phyloP scores from a whole-genome alignment of 2,888 invertebrate genomes.

The Parthenolecanium corni region DNA sequence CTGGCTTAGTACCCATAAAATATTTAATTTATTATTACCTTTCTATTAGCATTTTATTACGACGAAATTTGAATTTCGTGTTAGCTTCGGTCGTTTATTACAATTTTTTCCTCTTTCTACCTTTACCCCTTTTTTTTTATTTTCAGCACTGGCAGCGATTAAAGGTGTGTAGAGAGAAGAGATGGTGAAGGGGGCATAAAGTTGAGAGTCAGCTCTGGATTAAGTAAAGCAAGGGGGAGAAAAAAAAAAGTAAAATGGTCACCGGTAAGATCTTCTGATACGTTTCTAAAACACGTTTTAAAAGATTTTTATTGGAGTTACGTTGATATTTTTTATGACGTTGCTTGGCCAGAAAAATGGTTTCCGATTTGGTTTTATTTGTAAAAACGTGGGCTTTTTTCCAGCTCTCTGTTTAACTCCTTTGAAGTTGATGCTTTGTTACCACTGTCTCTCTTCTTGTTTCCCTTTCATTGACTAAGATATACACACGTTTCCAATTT shows the following conservation, averaged over 20 bases:
- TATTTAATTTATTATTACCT: slow-evolving; percentile 28
- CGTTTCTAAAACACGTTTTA: slow-evolving; percentile 21
- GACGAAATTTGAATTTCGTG: slow-evolving; percentile 25
- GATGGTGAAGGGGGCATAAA: neutral
- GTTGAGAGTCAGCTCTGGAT: too few relatives aligned
- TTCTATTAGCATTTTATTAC: slow-evolving; percentile 27
- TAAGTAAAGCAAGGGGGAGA: neutral
- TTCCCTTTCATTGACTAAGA: slow-evolving; percentile 9
- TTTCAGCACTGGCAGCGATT: too few relatives aligned
- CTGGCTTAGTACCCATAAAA: slow-evolving; percentile 16
- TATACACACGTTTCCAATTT: too few relatives aligned
- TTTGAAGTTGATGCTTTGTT: slow-evolving; percentile 4
- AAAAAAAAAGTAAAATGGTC: slow-evolving; percentile 6
- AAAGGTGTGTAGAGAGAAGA: neutral
- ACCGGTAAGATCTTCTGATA: slow-evolving; percentile 23
- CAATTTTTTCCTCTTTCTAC: slow-evolving; percentile 7
- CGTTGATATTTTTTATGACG: slow-evolving; percentile 17
- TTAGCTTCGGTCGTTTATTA: slow-evolving; percentile 22
- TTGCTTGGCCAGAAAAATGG: slow-evolving; percentile 23
- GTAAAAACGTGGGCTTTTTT: slow-evolving; percentile 15
- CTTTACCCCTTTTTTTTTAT: slow-evolving; percentile 6
- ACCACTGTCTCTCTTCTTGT: neutral
- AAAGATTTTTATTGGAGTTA: slow-evolving; percentile 16
- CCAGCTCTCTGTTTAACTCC: neutral
- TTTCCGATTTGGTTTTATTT: slow-evolving; percentile 23